Evolutionary conservation across 1,140 invertebrate genomes (phyloP).

Genomic region (Phenacoccus solenopsis): DNA sequence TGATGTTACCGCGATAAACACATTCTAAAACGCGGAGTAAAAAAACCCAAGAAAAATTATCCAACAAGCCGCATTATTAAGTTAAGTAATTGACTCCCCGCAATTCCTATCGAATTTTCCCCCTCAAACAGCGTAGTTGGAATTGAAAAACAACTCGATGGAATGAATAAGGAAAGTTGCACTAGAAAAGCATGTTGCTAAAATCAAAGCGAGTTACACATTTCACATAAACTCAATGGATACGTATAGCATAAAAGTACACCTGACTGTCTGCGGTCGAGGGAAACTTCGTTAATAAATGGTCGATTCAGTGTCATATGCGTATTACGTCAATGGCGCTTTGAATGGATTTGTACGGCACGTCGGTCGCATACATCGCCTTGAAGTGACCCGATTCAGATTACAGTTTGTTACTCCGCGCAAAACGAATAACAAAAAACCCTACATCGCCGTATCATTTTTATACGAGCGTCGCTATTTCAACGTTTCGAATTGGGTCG

Average conservation of each 20-base stretch:
- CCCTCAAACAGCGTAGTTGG: too few relatives aligned
- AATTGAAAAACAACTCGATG: too few relatives aligned
- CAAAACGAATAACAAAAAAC: too few relatives aligned
- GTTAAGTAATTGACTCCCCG: neutral
- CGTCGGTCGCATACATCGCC: neutral
- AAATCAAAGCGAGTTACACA: too few relatives aligned
- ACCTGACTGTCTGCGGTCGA: too few relatives aligned
- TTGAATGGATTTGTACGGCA: neutral
- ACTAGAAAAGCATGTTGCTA: too few relatives aligned
- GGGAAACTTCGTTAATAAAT: neutral
- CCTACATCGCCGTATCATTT: neutral
- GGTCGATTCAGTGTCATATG: neutral
- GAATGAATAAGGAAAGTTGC: too few relatives aligned
- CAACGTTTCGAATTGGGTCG: neutral
- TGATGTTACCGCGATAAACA: neutral
- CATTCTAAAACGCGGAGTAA: neutral
- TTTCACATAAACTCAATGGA: too few relatives aligned
- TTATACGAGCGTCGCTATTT: neutral
- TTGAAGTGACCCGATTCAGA: neutral
- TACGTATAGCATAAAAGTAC: too few relatives aligned
- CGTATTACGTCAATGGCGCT: neutral
- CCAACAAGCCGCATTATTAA: neutral
- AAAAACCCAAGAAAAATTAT: neutral
- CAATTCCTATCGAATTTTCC: neutral
- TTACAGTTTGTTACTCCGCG: neutral